These are phyloP conservation scores for Dicaeum eximium DNA, from an alignment of 2,113 vertebrate genomes.

Conservation along the genomic window DNA sequence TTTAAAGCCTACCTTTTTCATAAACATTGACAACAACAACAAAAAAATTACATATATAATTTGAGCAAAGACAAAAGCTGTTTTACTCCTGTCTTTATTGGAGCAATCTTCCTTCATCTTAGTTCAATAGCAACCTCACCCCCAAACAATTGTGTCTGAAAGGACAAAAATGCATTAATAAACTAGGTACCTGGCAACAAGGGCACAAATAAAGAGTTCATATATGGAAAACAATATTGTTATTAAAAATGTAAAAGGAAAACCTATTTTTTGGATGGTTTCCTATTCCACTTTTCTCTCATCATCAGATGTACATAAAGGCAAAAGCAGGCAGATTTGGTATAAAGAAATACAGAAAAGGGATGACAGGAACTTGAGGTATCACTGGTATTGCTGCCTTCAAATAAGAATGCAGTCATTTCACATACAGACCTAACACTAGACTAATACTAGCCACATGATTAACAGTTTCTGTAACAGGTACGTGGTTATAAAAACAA, in stretches of 20 bases:
- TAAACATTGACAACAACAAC: neutral
- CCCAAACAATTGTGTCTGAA: neutral
- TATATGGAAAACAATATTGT: neutral
- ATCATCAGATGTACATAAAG: accelerated
- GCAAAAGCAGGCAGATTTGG: neutral
- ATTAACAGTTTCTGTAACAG: neutral
- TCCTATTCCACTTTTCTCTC: neutral
- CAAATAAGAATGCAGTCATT: neutral
- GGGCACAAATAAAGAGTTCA: neutral
- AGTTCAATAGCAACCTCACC: neutral
- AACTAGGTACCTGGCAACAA: neutral
- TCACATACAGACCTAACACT: neutral
- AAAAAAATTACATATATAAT: neutral
- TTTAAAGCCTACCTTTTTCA: neutral
- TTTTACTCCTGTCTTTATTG: neutral
- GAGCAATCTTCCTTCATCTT: neutral
- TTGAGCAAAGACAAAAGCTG: neutral
- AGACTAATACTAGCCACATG: neutral
- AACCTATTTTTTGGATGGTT: neutral
- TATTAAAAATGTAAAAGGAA: neutral
- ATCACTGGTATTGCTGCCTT: neutral
- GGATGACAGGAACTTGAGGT: neutral
- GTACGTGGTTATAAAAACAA: neutral
- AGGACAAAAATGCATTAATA: neutral
- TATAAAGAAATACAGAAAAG: neutral